These are phyloP conservation scores for Cyclophora albipunctata DNA, from an alignment of 2,888 invertebrate genomes.

Conservation along the genomic window DNA sequence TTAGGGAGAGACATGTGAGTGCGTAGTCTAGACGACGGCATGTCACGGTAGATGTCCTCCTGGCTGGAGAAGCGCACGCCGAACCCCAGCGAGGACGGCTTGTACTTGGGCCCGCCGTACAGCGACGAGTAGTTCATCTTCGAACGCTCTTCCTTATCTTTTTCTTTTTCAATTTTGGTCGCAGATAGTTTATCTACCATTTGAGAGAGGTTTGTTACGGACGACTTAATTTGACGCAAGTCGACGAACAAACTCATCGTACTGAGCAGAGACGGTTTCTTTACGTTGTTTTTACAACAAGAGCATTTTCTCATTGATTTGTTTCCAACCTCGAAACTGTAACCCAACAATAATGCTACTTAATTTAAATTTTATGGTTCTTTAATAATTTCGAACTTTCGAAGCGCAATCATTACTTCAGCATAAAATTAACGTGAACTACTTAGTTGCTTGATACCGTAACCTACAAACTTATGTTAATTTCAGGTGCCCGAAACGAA, in stretches of 20 bases:
- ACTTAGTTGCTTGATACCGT: too few relatives aligned
- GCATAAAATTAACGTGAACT: too few relatives aligned
- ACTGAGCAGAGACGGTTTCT: conserved; percentile 13
- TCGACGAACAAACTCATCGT: conserved; percentile 70
- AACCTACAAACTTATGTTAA: too few relatives aligned
- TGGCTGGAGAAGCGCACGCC: conserved; percentile 69
- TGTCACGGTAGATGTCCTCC: conserved; percentile 59
- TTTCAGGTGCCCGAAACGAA: too few relatives aligned
- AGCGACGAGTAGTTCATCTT: conserved; percentile 42
- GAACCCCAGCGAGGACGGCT: conserved; percentile 59
- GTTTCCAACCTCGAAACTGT: conserved; percentile 4
- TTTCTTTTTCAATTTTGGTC: conserved; percentile 38
- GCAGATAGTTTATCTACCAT: conserved; percentile 69
- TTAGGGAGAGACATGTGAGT: conserved; percentile 70
- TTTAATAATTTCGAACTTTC: too few relatives aligned
- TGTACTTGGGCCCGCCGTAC: conserved; percentile 52
- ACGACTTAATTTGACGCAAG: conserved; percentile 66
- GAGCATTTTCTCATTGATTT: conserved; percentile 22
- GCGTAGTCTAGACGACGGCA: conserved; percentile 63
- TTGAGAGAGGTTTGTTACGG: conserved; percentile 64
- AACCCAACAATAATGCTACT: conserved; percentile 4
- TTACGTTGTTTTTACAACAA: conserved; percentile 14
- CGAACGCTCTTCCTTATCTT: conserved; percentile 32
- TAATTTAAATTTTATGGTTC: background rate
- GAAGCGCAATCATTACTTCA: too few relatives aligned